Evolutionary conservation across 2,888 invertebrate genomes (phyloP), one percentile per base, ranked within the genome.

Genomic region (Pharmacophagus antenor): DNA sequence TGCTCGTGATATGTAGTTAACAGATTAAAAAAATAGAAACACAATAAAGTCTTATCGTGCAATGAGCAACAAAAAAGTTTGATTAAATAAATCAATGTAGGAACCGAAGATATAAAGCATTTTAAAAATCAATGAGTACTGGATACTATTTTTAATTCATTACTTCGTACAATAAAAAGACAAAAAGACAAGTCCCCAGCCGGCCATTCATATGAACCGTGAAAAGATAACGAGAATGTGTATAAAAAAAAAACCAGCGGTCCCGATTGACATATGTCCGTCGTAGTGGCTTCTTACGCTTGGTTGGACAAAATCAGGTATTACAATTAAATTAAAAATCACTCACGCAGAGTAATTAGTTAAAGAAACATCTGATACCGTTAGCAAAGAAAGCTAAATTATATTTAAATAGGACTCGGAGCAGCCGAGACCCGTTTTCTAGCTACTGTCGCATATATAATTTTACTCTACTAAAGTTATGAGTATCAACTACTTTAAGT

Each of bases 291-390:
- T 74, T 77, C 77, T 74, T 75, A 79, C 80, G 86, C 74, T 83
- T 77, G 77, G 84, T 79, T 84, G 87, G 69, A 76, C 87, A 81
- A 86, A 88, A 88, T 88, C 89, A 83, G 76, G 89, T 89, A 88
- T 86, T 83, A 88, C 87, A 89, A 89, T 90, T 88, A 89, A 88
- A 88, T 89, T 89, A 84, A 85, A 88, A 89, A 88, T 84, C 89
- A 89, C 73, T 90, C 86, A 85, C 73, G 77, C 72, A 66, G 69
- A 76, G 77, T 75, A 77, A 82, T 81, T 72, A 74, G 72, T 71
- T 68, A 72, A 76, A 82, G 80, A 77, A 82, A 78, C 76, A 73
- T 42, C 51, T 64, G 64, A 83, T 81, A 88, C 66, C 59, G 86
- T 72, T 67, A 64, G 69, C 78, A 84, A 63, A 79, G 71, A 71